A percentile compares a stretch with the other conserved stretches of the same genome.
These are phyloP conservation scores for Metaphire vulgaris DNA, from an alignment of 1,140 invertebrate species.

Conservation along the genomic window DNA sequence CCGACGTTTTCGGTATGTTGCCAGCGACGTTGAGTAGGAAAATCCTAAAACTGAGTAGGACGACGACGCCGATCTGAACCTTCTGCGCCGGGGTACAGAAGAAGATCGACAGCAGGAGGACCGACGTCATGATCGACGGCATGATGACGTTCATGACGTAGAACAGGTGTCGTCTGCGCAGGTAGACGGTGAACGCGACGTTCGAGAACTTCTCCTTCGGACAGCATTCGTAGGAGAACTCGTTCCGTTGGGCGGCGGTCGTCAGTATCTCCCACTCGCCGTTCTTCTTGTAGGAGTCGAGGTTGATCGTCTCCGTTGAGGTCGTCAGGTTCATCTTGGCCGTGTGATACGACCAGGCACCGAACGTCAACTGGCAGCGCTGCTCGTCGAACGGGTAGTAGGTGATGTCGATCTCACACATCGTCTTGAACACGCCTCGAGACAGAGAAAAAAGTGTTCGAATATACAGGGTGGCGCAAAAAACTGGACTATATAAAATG, in stretches of 20 bases:
- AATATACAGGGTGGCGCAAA: too few species aligned
- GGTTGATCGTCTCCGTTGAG: conserved; percentile 28
- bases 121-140: too few species aligned
- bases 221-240: conserved; percentile 26
- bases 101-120: conserved; percentile 31
- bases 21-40: conserved; percentile 31
- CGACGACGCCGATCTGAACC: too few species aligned
- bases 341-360: conserved; percentile 30
- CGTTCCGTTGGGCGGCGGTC: conserved; percentile 13
- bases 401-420: conserved; percentile 28
- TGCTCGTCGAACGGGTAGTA: too few species aligned
- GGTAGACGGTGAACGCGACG: conserved; percentile 18
- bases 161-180: conserved; percentile 25
- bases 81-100: conserved; percentile 32
- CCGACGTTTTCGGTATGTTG: conserved; percentile 30
- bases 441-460: too few species aligned
- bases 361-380: conserved; percentile 29
- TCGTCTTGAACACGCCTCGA: conserved; percentile 29
- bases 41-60: conserved; percentile 29
- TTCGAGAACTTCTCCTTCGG: conserved; percentile 26
- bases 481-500: too few species aligned
- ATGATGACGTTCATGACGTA: too few species aligned
- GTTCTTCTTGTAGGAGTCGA: too few species aligned
- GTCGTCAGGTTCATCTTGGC: conserved; percentile 23
- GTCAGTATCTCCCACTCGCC: conserved; percentile 26